Evolutionary conservation across 2,797 vertebrate genomes (phyloP).

Genomic region (Gila robusta): DNA sequence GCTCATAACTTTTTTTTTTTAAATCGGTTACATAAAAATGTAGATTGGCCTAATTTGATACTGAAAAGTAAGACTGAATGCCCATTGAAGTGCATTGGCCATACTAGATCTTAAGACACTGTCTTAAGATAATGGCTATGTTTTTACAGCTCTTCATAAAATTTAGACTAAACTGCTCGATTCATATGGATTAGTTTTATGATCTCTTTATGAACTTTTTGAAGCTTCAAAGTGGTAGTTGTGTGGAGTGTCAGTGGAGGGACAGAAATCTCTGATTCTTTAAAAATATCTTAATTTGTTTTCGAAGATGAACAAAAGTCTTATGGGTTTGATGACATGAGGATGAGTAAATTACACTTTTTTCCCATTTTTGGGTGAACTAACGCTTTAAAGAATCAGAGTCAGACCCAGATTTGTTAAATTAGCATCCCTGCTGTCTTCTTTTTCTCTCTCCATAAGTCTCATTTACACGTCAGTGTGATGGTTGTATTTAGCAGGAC

Average conservation of each 20-base stretch:
- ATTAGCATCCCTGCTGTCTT: not conserved
- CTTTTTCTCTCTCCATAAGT: not conserved
- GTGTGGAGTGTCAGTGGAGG: not conserved
- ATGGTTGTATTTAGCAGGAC: constrained; percentile 48
- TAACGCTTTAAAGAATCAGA: not conserved
- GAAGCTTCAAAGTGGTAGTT: not conserved
- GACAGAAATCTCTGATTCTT: not conserved
- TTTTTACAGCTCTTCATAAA: no score
- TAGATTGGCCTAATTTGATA: not conserved
- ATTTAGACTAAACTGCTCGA: not conserved
- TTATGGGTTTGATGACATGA: not conserved
- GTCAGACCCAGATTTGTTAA: not conserved
- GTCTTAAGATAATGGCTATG: no score
- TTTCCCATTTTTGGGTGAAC: not conserved
- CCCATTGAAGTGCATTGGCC: no score
- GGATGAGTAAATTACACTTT: not conserved
- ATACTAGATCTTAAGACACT: not conserved
- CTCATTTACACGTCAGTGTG: constrained; percentile 42
- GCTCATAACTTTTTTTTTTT: not conserved
- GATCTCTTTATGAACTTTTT: not conserved
- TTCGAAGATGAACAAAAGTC: not conserved
- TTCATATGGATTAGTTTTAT: not conserved
- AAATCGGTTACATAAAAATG: not conserved
- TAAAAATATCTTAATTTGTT: not conserved
- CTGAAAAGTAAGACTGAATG: not conserved